Base-by-base conservation (phyloP, 1,140 invertebrate genomes). In the Thaumetopoea pityocampa region DNA sequence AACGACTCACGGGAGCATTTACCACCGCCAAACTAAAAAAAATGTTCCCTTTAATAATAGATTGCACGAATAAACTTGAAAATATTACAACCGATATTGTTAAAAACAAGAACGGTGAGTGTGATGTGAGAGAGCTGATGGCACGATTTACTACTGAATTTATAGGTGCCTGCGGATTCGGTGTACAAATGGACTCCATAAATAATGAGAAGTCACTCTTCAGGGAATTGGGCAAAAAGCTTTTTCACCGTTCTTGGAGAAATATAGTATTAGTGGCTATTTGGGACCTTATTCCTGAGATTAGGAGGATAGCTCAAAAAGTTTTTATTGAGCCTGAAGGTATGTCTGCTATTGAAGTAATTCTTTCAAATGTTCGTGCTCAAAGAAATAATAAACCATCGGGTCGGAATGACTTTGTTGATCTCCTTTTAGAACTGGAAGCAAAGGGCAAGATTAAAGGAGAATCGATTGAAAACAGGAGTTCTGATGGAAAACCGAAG, bases 1-100 rank as follows among this genome's bases (percentile, higher is more conserved):
- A 74, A n/a, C 87, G 89, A 23, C 56, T 90, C 20, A 87, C 87
- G 7, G 87, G 88, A 1, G 87, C 87, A 0, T 91, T 90, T 56
- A 88, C 88, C 1, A 69, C 85, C 0, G 79, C 80, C n/a, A 90
- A 90, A 61, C 73, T 91, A 27, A 87, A 85, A 56, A 67, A 66
- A 8, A 89, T 90, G 85, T 86, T 85, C 46, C 70, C 83, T 0
- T 43, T 85, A 1, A 73, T 89, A 41, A 22, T 68, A 1, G 32
- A 69, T 5, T 84, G 88, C 8, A 62, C 62, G 0, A 30, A 79
- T 0, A 73, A 85, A 19, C 43, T 89, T 2, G 63, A 73, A 4
- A 22, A 37, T 0, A 32, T 71, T 24, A 37, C 85, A 2, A 54
- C 70, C 2, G 42, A 67, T 2, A 50, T 52, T 6, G 33, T 53